These are phyloP conservation scores for Alsophila aescularia DNA, from an alignment of 2,888 invertebrate species.

Conservation along the genomic window DNA sequence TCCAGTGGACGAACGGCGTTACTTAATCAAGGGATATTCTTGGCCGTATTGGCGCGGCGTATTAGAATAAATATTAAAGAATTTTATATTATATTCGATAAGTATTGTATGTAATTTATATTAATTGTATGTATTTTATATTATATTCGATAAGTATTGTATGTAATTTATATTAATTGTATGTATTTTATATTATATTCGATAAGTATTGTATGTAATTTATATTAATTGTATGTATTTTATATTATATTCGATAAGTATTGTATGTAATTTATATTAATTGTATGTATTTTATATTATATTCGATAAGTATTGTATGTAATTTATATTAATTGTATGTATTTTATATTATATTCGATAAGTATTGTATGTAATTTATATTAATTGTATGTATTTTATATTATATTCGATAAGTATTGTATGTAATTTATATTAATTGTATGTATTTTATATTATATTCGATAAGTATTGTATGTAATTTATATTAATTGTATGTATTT, in stretches of 20 bases:
- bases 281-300: conserved; percentile 75
- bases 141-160: conserved; percentile 75
- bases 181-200: conserved; percentile 75
- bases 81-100: conserved; percentile 75
- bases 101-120: conserved; percentile 74
- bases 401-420: conserved; percentile 75
- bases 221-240: no score
- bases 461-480: conserved; percentile 76
- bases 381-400: no score
- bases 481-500: no score
- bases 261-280: conserved; percentile 72
- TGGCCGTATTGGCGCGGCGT: conserved; percentile 30
- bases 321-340: no score
- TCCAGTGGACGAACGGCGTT: background rate
- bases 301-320: conserved; percentile 76
- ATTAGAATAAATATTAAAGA: conserved; percentile 53
- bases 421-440: conserved; percentile 71
- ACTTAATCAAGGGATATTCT: conserved; percentile 25
- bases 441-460: conserved; percentile 75
- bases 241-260: conserved; percentile 76
- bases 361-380: conserved; percentile 74
- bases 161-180: conserved; percentile 71
- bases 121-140: no score
- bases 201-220: conserved; percentile 76
- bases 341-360: conserved; percentile 75